Conservation (phyloP, 2,797 vertebrate genomes). For the Chloroceryle amazona region DNA sequence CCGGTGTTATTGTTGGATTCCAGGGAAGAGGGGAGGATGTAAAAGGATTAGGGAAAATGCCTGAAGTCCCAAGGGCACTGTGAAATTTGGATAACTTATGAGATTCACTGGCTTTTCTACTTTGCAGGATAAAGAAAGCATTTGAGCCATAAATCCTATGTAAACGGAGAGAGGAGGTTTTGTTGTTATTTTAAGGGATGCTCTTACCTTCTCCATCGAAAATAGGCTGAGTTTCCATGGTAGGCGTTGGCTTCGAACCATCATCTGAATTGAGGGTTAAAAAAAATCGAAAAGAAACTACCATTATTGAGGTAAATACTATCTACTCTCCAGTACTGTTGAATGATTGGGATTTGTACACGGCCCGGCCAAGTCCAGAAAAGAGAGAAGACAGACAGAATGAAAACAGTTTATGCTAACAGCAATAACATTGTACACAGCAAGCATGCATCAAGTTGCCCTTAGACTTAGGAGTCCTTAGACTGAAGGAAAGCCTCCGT, state of each 20-base stretch:
- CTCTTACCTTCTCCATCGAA: constrained; percentile 95
- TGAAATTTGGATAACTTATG: constrained; percentile 63
- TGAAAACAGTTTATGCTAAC: neutral
- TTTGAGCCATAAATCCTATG: neutral
- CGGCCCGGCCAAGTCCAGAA: constrained; percentile 92
- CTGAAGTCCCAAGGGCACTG: constrained; percentile 31
- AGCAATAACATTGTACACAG: neutral
- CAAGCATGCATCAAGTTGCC: neutral
- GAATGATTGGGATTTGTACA: constrained; percentile 99
- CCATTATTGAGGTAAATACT: constrained; percentile 99
- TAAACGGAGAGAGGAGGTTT: neutral
- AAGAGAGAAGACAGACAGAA: constrained; percentile 62
- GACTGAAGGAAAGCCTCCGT: neutral
- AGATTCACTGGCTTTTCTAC: constrained; percentile 31
- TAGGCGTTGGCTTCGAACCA: constrained; percentile 95
- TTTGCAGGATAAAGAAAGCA: constrained; percentile 34
- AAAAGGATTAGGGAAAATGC: constrained; percentile 55
- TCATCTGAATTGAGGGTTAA: constrained; percentile 99
- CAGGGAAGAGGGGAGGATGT: constrained; percentile 23
- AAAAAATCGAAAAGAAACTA: constrained; percentile 99
- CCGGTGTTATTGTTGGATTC: constrained; percentile 58
- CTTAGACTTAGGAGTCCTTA: neutral
- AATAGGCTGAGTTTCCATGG: constrained; percentile 92
- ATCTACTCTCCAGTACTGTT: constrained; percentile 99
- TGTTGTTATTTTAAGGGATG: neutral